These are phyloP conservation scores for Brachionus plicatilis DNA, from an alignment of 1,140 invertebrate species.

Conservation along the genomic window DNA sequence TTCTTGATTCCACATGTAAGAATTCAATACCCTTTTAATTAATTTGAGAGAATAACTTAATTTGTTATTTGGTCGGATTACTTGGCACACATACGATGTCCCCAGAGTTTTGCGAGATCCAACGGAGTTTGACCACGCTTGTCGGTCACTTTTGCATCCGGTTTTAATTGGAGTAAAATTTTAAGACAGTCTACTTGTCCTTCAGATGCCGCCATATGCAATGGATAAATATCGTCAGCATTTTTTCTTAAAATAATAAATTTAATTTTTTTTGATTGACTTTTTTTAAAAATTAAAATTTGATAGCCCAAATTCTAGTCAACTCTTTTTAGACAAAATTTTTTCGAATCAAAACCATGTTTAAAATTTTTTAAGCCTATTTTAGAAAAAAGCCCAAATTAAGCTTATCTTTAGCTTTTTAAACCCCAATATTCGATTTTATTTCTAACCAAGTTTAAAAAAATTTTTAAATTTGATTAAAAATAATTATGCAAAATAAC, in stretches of 20 bases:
- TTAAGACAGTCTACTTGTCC: slow-evolving; percentile 55
- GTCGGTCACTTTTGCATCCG: slow-evolving; percentile 49
- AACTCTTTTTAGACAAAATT: no score
- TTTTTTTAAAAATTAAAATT: not conserved
- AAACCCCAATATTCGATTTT: not conserved
- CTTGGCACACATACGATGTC: slow-evolving; percentile 55
- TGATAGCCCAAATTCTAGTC: no score
- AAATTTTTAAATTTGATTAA: not conserved
- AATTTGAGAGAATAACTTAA: slow-evolving; percentile 37
- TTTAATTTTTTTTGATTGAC: not conserved
- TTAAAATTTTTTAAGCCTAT: no score
- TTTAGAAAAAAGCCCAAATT: no score
- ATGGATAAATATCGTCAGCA: slow-evolving; percentile 54
- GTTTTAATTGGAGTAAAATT: slow-evolving; percentile 49
- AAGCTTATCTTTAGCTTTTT: no score
- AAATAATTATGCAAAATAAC: no score
- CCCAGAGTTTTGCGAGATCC: slow-evolving; percentile 55
- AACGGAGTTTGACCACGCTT: slow-evolving; percentile 51
- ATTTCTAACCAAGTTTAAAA: not conserved
- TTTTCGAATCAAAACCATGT: not conserved
- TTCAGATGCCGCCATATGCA: slow-evolving; percentile 54
- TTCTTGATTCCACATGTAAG: slow-evolving; percentile 29
- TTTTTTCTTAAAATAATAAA: slow-evolving; percentile 45
- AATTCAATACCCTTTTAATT: slow-evolving; percentile 38
- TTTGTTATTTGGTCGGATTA: slow-evolving; percentile 31